Evolutionary conservation across 2,113 vertebrate genomes (phyloP), one percentile per base, ranked within the genome.

Genomic region (Nothoprocta perdicaria): DNA sequence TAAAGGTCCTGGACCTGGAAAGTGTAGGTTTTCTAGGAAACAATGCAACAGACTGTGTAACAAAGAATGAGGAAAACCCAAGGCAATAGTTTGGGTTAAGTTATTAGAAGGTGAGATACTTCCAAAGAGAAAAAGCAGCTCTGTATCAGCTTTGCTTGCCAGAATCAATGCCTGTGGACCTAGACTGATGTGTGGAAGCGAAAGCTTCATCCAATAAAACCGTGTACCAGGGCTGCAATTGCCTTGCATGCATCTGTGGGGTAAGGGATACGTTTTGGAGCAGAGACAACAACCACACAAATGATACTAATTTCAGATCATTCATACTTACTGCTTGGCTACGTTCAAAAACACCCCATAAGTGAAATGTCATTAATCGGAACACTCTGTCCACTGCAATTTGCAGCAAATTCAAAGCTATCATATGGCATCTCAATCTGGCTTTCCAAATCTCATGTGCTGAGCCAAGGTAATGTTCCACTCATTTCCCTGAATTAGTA

Each of bases 401-500:
- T 46, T 79, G 71, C 17, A 87, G 84, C 58, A 46, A 71, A 90
- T 0, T 40, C 26, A 67, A 89, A 75, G 2, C 41, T 65, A 48
- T 80, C 52, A 13, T 10, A 67, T 2, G 43, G 58, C 31, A 77
- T 21, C 71, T 15, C 15, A 67, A 6, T 15, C 46, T 67, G 84
- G 67, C 72, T 94, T 80, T 46, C 73, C 68, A 46, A 87, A 90
- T 53, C 48, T n/a, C 38, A 69, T 3, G 2, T 2, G 50, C 87
- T 68, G 48, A 96, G 81, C 73, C 80, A 94, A 80, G 57, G 73
- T 89, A 89, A 78, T 14, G 52, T 72, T 80, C 65, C 31, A 40
- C 26, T 75, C n/a, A 12, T 63, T 96, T 94, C 93, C 95, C 76
- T 93, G 73, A 63, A 58, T 89, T 65, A 83, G 73, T 15, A 88